Base-by-base conservation (phyloP, 2,888 invertebrate species). In the Desoria tigrina region DNA sequence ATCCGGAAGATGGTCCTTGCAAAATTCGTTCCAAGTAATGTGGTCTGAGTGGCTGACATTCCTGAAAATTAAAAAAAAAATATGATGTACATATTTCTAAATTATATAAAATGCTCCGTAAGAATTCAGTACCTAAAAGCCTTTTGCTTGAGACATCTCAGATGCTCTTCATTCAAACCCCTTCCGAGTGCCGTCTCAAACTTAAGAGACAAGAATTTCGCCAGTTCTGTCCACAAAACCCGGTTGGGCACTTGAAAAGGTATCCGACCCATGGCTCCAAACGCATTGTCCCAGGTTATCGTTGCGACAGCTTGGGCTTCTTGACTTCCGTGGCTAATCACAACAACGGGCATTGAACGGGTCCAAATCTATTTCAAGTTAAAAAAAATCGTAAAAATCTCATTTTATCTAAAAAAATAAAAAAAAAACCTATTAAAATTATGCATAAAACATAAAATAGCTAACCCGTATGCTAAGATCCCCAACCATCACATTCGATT, bases 221-320 rank as follows among this genome's bases (percentile, higher is more conserved):
- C 53, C 1, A 73, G 53, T 2, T 68, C 58, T 1, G 51, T 26
- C 73, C 73, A 73, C 3, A 65, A 54, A 2, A 70, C 73, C 32
- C n/a, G 18, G 6, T 53, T 16, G 0, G 68, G 70, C 0, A 73
- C 72, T 56, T 55, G 61, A 54, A 73, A 73, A 16, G 70, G 68
- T 0, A 42, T 16, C 37, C 73, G 21, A 6, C 65, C 65, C 42
- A 61, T 54, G 56, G 62, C 63, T 16, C 62, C 62, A 49, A 72
- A 72, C 16, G 65, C 73, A 37, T 68, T 70, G 24, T 73, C 73
- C 70, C 70, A 73, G 4, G 62, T 61, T 14, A 73, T 68, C 0
- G 70, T 63, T 1, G 70, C 73, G 0, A 61, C 68, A 16, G 70
- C 73, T 6, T 64, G 54, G 1, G 70, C 66, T 26, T 73, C 73